Evolutionary conservation across 2,113 vertebrate species (phyloP).

Genomic region (Coregonus clupeaformis): DNA sequence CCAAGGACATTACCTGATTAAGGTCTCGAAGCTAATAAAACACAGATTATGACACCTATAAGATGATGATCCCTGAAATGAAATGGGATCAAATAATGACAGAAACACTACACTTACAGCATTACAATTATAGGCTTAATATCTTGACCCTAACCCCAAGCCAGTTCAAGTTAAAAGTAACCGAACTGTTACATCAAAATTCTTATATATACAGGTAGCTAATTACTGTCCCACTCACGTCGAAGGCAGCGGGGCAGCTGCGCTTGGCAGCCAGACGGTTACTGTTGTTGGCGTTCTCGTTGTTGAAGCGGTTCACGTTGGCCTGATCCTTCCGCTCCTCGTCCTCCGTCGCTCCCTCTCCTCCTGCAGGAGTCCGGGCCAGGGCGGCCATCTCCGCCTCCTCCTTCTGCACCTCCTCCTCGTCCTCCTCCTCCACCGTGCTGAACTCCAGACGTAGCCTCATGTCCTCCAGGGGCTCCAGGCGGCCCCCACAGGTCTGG

Average conservation of each 20-base stretch:
- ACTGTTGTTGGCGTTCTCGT: constrained; percentile 94
- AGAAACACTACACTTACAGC: not conserved
- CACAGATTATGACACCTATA: not conserved
- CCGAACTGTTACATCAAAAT: not conserved
- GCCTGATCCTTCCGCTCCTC: constrained; percentile 52
- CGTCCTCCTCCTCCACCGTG: constrained; percentile 72
- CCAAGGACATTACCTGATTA: constrained; percentile 38
- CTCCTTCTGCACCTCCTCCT: constrained; percentile 77
- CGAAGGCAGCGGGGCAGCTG: constrained; percentile 80
- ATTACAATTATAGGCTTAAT: not conserved
- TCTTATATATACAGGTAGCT: not conserved
- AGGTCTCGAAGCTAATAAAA: not conserved
- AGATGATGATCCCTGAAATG: not conserved
- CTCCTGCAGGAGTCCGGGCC: constrained; percentile 61
- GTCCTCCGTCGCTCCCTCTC: constrained; percentile 55
- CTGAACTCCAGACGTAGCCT: constrained; percentile 76
- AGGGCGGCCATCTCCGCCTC: constrained; percentile 78
- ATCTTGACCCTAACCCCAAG: not conserved
- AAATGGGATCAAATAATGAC: not conserved
- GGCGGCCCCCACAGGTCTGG: constrained; percentile 71
- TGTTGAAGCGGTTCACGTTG: constrained; percentile 72
- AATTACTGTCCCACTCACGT: constrained; percentile 73
- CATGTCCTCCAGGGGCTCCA: constrained; percentile 77
- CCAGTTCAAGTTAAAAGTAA: not conserved
- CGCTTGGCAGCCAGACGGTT: constrained; percentile 88